phyloP scores from a whole-genome alignment of 2,113 vertebrate genomes.

The Pluvianellus socialis region DNA sequence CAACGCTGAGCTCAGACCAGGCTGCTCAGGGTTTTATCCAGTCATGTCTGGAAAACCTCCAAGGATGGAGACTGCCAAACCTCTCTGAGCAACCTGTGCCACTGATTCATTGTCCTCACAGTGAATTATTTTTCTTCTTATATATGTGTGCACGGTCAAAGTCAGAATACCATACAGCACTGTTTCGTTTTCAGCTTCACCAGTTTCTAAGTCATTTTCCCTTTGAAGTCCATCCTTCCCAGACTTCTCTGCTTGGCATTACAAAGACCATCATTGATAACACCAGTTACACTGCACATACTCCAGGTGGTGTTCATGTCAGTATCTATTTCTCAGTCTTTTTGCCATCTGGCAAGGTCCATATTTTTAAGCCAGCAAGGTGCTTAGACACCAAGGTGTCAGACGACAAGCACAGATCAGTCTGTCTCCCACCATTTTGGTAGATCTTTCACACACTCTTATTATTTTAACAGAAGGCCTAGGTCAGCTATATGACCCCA shows the following conservation, averaged over 20 bases:
- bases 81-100: neutral
- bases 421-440: neutral
- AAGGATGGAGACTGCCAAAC: neutral
- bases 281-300: neutral
- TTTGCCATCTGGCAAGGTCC: neutral
- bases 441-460: neutral
- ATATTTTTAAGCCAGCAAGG: neutral
- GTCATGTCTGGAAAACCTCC: neutral
- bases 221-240: neutral
- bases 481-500: rapidly evolving
- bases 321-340: neutral
- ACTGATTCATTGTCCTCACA: neutral
- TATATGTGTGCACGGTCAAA: neutral
- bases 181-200: neutral
- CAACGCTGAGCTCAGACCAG: neutral
- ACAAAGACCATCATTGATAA: neutral
- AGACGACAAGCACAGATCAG: neutral
- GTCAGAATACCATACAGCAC: neutral
- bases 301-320: neutral
- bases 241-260: neutral
- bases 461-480: neutral
- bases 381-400: neutral
- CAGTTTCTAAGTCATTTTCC: neutral
- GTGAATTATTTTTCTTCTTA: neutral
- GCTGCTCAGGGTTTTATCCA: neutral